A percentile compares a stretch with the other conserved stretches of the same genome.
phyloP scores from a whole-genome alignment of 1,140 invertebrate genomes.

The Listronotus bonariensis region DNA sequence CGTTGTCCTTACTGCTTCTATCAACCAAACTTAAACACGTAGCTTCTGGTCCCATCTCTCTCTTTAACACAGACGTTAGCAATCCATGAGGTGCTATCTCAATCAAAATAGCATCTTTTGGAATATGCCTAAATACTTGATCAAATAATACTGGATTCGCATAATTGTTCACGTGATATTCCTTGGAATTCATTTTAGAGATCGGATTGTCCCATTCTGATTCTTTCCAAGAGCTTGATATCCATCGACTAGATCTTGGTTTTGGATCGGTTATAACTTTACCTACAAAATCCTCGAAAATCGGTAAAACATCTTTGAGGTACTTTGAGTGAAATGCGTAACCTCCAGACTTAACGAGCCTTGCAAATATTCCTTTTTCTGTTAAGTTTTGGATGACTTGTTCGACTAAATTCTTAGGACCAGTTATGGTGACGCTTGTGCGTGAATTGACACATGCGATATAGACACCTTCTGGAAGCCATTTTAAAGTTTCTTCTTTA shows the following conservation, averaged over 20 bases:
- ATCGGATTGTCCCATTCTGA: constrained; percentile 70
- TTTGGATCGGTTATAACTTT: constrained; percentile 73
- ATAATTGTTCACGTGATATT: constrained; percentile 92
- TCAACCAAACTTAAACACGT: constrained; percentile 81
- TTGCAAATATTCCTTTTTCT: constrained; percentile 76
- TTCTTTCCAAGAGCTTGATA: constrained; percentile 83
- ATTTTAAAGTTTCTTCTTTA: constrained; percentile 56
- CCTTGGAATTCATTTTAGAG: constrained; percentile 75
- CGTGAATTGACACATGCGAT: constrained; percentile 84
- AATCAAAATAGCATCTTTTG: constrained; percentile 76
- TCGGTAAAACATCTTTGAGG: constrained; percentile 74
- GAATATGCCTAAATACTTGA: constrained; percentile 75
- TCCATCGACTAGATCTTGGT: constrained; percentile 75
- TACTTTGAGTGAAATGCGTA: constrained; percentile 84
- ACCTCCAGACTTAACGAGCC: constrained; percentile 76
- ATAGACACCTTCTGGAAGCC: constrained; percentile 70
- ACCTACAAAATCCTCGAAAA: constrained; percentile 70
- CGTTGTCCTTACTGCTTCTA: constrained; percentile 68
- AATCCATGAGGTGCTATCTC: constrained; percentile 84
- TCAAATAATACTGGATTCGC: constrained; percentile 83
- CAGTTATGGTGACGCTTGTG: constrained; percentile 84
- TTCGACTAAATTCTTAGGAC: constrained; percentile 70
- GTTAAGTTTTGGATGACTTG: constrained; percentile 70
- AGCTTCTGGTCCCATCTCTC: constrained; percentile 65
- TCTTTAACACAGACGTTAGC: constrained; percentile 69